Base-by-base conservation (phyloP, 2,113 vertebrate genomes). In the Actinemys pallida region DNA sequence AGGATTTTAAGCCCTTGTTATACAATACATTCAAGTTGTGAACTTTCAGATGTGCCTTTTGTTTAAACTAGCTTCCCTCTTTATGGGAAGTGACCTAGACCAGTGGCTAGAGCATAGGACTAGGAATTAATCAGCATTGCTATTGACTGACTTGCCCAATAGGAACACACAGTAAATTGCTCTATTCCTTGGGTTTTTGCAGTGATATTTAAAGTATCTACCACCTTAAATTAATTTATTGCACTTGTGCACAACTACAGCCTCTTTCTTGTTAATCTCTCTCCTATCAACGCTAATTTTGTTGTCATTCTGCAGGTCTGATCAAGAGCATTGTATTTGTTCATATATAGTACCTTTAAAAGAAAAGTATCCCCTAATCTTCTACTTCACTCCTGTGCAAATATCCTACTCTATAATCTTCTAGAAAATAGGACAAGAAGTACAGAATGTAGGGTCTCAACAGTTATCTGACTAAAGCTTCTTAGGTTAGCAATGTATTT, bases 271-370 rank as follows among this genome's bases (percentile, higher is more conserved):
- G 12, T 11, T 29, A 31, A 14, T 13, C 29, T 92, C 39, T 81
- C 27, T 20, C 5, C 13, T 94, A 52, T 9, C n/a, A 49, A 1
- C 19, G 14, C 29, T 49, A 62, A 56, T 86, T 90, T 10, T 79
- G 52, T 11, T 62, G 20, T 2, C 1, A 0, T 84, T 84, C 86
- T 88, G 11, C 78, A 56, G 0, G 0, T 35, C 5, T 39, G 5
- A 8, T 22, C 92, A 84, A 72, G 10, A 45, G 39, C 49, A 22
- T 87, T 93, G 75, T 2, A 16, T 1, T 0, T 82, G 52, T 82
- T 86, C 47, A 16, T 4, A 0, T 24, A 35, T 7, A 80, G 57
- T 19, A 80, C 45, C 89, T 95, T 95, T 31, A 76, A 88, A 49
- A 90, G 7, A 5, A 76, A 80, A 59, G 50, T 59, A 16, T 16